Base-by-base conservation (phyloP, 2,113 vertebrate species). In the Lonchura striata region DNA sequence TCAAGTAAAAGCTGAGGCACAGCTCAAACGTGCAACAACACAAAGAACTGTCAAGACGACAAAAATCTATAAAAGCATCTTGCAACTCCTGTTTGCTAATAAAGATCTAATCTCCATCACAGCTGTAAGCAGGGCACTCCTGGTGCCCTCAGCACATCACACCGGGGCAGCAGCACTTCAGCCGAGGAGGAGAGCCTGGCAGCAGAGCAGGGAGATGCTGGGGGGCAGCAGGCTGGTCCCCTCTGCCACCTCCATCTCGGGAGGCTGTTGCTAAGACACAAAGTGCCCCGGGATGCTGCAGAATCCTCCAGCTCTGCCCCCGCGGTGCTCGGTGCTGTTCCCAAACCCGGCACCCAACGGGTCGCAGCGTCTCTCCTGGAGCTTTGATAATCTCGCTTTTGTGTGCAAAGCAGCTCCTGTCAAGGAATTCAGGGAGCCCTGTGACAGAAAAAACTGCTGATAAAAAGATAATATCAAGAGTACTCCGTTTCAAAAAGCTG, bases 251-350 rank as follows among this genome's bases (percentile, higher is more conserved):
- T 80, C 63, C 50, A 56, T 21, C 63, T 80, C 6, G 0, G 46
- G 61, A 86, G 86, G 71, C 81, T 59, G 93, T 64, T 96, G 96
- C 93, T 91, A 94, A 81, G 94, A 50, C 41, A 95, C 93, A 11
- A 65, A 82, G 44, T 16, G n/a, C 44, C 79, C 7, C 2, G 13
- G 13, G 18, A 30, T 77, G 61, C 33, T 44, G 70, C 59, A 75
- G 81, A 79, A 83, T 56, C 52, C 77, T 49, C 59, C 3, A 2
- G 68, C 70, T 65, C 49, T 85, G 74, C 25, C 59, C 11, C 4
- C 4, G 12, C 52, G 42, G 50, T 0, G 5, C 69, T 42, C 46
- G 7, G 82, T 37, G 56, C 59, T 13, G 1, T 9, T 81, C 88
- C 94, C 94, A 78, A 93, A 54, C 22, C 13, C 5, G 1, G 81